Evolutionary conservation across 2,888 invertebrate genomes (phyloP).

Genomic region (Octodonta nipae): DNA sequence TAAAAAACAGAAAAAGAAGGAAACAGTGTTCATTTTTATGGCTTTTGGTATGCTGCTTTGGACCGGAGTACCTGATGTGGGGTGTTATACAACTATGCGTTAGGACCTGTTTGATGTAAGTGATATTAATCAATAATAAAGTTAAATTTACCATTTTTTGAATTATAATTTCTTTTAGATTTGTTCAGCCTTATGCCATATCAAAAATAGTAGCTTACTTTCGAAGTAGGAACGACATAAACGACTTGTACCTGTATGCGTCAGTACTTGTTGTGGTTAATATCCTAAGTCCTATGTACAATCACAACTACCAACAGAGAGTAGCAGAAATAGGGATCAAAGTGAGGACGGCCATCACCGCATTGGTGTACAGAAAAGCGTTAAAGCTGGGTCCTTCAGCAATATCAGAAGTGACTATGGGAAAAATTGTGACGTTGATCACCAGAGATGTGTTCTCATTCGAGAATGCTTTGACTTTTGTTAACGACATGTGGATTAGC

Average conservation of each 20-base stretch:
- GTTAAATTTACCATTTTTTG: not conserved
- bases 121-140: slow-evolving; percentile 1
- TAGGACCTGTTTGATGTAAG: slow-evolving; percentile 20
- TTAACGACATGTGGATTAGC: slow-evolving; percentile 86
- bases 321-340: slow-evolving; percentile 67
- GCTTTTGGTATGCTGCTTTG: slow-evolving; percentile 15
- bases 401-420: slow-evolving; percentile 55
- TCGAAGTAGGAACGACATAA: slow-evolving; percentile 17
- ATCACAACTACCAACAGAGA: slow-evolving; percentile 59
- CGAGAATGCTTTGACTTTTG: slow-evolving; percentile 71
- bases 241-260: slow-evolving; percentile 58
- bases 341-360: slow-evolving; percentile 53
- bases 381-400: slow-evolving; percentile 36
- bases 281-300: slow-evolving; percentile 49
- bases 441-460: slow-evolving; percentile 88
- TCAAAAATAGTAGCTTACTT: slow-evolving; percentile 24
- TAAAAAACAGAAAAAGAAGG: slow-evolving; percentile 6
- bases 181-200: slow-evolving; percentile 20
- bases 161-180: slow-evolving; percentile 18
- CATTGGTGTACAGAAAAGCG: slow-evolving; percentile 49
- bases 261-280: slow-evolving; percentile 56
- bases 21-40: slow-evolving; percentile 11
- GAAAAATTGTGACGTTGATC: slow-evolving; percentile 69
- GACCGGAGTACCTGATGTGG: slow-evolving; percentile 15
- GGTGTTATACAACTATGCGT: slow-evolving; percentile 19